Evolutionary conservation across 2,113 vertebrate species (phyloP).

Genomic region (Elephas maximus): DNA sequence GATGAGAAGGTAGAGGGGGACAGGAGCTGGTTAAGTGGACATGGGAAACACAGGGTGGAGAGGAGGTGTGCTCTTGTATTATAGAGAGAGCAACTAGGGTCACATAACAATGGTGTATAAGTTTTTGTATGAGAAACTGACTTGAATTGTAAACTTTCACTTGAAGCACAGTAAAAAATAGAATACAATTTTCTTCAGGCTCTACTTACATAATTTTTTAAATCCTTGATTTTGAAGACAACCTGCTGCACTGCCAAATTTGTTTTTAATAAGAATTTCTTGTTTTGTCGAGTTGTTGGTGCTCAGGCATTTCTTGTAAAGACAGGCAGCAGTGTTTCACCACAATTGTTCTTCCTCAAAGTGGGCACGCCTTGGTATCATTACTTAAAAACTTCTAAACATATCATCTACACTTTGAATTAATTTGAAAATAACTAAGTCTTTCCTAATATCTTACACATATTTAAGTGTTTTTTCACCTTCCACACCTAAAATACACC

Average conservation of each 20-base stretch:
- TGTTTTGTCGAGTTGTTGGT: not conserved
- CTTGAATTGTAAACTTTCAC: no score
- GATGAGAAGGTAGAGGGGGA: no score
- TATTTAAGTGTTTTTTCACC: not conserved
- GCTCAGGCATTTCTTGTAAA: not conserved
- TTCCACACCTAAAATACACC: not conserved
- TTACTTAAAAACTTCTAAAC: conserved; percentile 35
- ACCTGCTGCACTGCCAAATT: not conserved
- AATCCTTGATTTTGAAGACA: not conserved
- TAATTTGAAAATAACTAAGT: not conserved
- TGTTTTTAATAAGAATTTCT: not conserved
- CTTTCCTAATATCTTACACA: not conserved
- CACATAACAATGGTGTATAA: no score
- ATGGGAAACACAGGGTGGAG: no score
- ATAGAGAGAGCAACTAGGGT: no score
- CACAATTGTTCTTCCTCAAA: not conserved
- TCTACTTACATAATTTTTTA: not conserved
- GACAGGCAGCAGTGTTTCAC: not conserved
- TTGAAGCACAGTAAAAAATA: no score
- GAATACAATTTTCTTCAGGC: not conserved
- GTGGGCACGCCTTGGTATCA: not conserved
- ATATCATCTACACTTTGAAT: not conserved
- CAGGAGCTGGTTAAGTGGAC: no score
- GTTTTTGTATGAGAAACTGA: no score
- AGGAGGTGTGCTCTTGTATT: no score